Evolutionary conservation across 2,113 vertebrate genomes (phyloP).

Genomic region (Leucopternis melanops): DNA sequence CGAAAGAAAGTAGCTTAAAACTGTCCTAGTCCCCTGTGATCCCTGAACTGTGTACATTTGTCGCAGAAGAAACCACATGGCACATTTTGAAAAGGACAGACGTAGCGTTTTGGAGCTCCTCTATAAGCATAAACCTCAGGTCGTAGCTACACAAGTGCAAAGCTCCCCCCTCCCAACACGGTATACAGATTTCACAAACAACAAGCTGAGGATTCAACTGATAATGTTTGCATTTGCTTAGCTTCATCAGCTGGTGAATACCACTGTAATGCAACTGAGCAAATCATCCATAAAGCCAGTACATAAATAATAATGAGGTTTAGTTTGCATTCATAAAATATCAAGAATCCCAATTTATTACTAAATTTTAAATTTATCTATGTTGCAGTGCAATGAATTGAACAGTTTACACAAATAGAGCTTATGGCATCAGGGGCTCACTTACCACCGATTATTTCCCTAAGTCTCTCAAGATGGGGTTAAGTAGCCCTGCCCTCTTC

Average conservation of each 20-base stretch:
- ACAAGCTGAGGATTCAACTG: constrained; percentile 49
- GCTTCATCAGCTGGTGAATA: constrained; percentile 61
- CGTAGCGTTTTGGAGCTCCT: background rate
- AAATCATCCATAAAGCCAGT: constrained; percentile 56
- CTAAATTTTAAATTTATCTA: constrained; percentile 11
- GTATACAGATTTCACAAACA: constrained; percentile 47
- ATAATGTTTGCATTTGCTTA: constrained; percentile 56
- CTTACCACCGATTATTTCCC: background rate
- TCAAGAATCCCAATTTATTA: constrained; percentile 38
- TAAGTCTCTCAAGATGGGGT: background rate
- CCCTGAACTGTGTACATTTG: background rate
- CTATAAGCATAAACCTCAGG: background rate
- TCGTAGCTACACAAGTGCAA: background rate
- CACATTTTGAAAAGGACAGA: background rate
- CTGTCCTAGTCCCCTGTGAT: background rate
- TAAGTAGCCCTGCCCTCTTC: background rate
- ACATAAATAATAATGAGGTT: constrained; percentile 43
- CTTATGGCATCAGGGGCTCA: background rate
- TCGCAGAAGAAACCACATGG: background rate
- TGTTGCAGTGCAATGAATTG: background rate
- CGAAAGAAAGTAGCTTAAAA: background rate
- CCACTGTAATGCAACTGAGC: constrained; percentile 29
- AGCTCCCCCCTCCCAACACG: background rate
- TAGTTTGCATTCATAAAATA: constrained; percentile 47
- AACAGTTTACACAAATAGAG: constrained; percentile 19